These are phyloP conservation scores for Syritta pipiens DNA, from an alignment of 2,888 invertebrate species.

Conservation along the genomic window DNA sequence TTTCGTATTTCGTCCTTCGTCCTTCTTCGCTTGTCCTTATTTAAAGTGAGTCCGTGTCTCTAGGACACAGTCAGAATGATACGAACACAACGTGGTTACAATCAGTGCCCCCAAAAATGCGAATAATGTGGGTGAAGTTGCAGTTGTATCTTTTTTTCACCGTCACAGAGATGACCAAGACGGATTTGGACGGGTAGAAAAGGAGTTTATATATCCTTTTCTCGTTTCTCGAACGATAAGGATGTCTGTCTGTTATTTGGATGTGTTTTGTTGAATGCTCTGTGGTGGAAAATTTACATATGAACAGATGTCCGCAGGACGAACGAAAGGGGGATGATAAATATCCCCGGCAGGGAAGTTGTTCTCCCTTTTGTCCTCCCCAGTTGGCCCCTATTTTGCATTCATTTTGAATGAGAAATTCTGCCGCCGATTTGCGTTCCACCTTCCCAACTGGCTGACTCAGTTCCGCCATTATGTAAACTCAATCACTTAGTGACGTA, in stretches of 20 bases:
- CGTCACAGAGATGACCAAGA: conserved; percentile 50
- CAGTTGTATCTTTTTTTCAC: conserved; percentile 8
- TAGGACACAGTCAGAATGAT: neutral
- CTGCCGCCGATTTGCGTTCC: neutral
- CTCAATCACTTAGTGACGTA: conserved; percentile 6
- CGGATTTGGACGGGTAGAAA: conserved; percentile 24
- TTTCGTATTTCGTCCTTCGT: no score
- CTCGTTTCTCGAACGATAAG: conserved; percentile 1
- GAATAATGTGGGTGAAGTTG: conserved; percentile 21
- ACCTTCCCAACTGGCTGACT: neutral
- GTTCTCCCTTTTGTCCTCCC: neutral
- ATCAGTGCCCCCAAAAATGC: conserved; percentile 42
- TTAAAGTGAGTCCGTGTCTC: no score
- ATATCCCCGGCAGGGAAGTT: no score
- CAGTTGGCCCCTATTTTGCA: neutral
- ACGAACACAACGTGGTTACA: conserved; percentile 14
- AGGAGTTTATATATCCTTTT: neutral
- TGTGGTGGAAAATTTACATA: conserved; percentile 29
- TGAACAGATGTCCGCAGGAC: conserved; percentile 51
- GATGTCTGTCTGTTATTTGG: neutral
- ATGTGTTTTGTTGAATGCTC: neutral
- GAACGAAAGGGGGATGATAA: conserved; percentile 30
- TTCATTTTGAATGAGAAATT: neutral
- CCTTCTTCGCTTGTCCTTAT: no score
- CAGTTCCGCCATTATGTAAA: conserved; percentile 26